A percentile compares a stretch with the other conserved stretches of the same genome.
These are phyloP conservation scores for Rhagologus leucostigma DNA, from an alignment of 2,113 vertebrate genomes.

Conservation along the genomic window DNA sequence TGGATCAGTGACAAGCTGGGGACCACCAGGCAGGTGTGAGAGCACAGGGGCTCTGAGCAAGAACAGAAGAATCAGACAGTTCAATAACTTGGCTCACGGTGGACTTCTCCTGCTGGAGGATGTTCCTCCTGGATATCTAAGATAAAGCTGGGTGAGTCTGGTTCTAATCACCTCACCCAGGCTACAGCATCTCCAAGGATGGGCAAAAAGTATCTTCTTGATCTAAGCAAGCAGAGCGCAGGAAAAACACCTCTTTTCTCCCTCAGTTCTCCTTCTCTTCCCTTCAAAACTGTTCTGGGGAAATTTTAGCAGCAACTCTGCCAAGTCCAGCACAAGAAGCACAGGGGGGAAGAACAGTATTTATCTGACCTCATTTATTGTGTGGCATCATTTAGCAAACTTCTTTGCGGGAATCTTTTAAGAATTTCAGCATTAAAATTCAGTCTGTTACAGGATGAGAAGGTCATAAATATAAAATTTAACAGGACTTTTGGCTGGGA, in stretches of 20 bases:
- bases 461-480: not conserved
- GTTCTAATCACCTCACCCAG: not conserved
- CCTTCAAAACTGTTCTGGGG: not conserved
- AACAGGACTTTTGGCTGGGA: not conserved
- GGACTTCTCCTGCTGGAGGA: not conserved
- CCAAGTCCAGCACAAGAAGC: not conserved
- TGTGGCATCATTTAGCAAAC: not conserved
- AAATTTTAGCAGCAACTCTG: not conserved
- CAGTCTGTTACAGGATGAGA: not conserved
- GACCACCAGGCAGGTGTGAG: accelerated
- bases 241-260: not conserved
- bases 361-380: not conserved
- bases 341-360: not conserved
- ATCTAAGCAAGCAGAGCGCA: accelerated
- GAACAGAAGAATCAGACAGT: not conserved
- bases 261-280: not conserved
- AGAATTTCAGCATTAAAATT: not conserved
- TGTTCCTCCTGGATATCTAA: not conserved
- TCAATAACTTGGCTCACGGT: accelerated
- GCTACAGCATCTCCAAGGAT: not conserved
- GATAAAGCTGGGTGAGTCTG: not conserved
- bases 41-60: not conserved
- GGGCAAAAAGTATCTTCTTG: not conserved
- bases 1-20: not conserved
- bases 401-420: not conserved